Evolutionary conservation across 30 jellyfish, hydroid and myxozoan species (phyloP).

Genomic region (Rhopilema esculentum): DNA sequence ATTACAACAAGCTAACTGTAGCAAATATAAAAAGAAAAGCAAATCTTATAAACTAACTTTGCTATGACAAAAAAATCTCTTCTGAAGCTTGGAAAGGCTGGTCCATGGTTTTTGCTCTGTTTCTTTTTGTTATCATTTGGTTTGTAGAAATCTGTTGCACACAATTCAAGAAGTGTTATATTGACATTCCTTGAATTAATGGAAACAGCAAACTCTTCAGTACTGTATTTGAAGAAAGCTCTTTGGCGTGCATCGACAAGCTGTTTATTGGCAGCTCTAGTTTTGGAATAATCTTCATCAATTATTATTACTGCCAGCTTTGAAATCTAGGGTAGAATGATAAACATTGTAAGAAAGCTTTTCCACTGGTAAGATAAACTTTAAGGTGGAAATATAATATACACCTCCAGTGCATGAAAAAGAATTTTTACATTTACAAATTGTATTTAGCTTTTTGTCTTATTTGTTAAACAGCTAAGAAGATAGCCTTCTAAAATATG

Average conservation of each 20-base stretch:
- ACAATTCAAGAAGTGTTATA: constrained; percentile 37
- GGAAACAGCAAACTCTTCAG: constrained; percentile 10
- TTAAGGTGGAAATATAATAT: too few relatives aligned
- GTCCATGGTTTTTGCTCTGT: neutral
- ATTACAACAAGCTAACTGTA: neutral
- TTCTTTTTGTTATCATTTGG: too few relatives aligned
- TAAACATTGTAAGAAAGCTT: too few relatives aligned
- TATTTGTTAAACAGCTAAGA: too few relatives aligned
- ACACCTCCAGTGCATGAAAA: too few relatives aligned
- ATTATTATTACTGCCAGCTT: constrained; percentile 37
- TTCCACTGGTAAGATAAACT: too few relatives aligned
- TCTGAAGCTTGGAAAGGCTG: constrained; percentile 16
- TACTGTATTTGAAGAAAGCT: constrained; percentile 28
- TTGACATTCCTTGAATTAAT: neutral
- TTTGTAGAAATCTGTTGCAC: constrained; percentile 62
- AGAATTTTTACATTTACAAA: too few relatives aligned
- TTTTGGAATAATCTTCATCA: constrained; percentile 20
- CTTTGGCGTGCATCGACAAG: neutral
- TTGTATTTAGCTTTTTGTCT: too few relatives aligned
- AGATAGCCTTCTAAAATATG: too few relatives aligned
- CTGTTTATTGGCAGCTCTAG: neutral
- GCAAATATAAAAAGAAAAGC: neutral
- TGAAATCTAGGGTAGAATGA: constrained; percentile 17
- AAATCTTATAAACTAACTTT: neutral
- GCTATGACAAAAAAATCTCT: constrained; percentile 59